Percentiles rank a stretch among this genome's conserved stretches.
Evolutionary conservation across 2,797 vertebrate species (phyloP).

Genomic region (Craterocephalus amniculus): DNA sequence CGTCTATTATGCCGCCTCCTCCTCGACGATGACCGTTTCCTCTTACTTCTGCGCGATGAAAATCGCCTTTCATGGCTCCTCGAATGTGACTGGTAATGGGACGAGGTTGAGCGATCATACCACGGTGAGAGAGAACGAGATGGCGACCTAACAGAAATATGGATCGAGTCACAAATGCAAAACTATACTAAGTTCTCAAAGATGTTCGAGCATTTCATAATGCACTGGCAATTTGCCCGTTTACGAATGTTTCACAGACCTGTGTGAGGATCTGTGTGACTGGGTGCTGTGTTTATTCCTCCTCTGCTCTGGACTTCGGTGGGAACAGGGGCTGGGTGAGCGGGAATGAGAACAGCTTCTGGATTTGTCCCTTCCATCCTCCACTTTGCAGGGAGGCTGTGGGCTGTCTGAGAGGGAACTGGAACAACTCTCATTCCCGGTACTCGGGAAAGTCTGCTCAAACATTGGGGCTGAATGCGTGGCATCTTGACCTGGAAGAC

Average conservation of each 20-base stretch:
- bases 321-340: conserved; percentile 73
- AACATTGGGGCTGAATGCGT: not conserved
- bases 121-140: conserved; percentile 66
- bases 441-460: conserved; percentile 14
- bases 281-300: conserved; percentile 18
- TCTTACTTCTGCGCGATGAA: not conserved
- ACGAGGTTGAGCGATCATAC: conserved; percentile 14
- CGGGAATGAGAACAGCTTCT: conserved; percentile 51
- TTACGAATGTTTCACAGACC: conserved; percentile 32
- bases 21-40: not conserved
- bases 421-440: conserved; percentile 30
- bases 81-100: conserved; percentile 25
- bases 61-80: not conserved
- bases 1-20: not conserved
- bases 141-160: conserved; percentile 26
- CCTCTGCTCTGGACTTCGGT: conserved; percentile 69
- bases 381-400: conserved; percentile 70
- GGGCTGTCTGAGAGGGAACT: conserved; percentile 39
- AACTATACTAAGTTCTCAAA: not conserved
- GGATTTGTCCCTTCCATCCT: conserved; percentile 34
- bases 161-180: not conserved
- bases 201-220: conserved; percentile 1
- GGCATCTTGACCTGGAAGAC: conserved; percentile 15
- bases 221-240: too few species aligned
- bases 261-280: conserved; percentile 24